phyloP scores from a whole-genome alignment of 1,140 invertebrate species.

The Zaprionus inermis region DNA sequence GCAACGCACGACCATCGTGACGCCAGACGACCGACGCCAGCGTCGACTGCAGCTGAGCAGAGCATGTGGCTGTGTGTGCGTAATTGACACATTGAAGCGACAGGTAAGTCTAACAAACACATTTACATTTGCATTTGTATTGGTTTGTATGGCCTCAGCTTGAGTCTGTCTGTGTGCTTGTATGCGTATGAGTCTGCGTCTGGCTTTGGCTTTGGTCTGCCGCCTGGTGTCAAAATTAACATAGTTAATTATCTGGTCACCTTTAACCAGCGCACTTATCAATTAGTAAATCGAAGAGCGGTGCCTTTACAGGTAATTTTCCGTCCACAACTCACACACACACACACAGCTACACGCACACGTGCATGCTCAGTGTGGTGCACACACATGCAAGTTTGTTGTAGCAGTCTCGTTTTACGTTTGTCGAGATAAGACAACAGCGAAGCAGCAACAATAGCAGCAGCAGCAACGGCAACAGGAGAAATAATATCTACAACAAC shows the following conservation, averaged over 20 bases:
- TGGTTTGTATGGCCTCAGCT: neutral
- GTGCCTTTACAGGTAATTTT: conserved; percentile 69
- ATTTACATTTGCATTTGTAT: conserved; percentile 7
- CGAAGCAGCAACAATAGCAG: neutral
- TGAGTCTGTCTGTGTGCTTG: neutral
- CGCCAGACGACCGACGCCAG: conserved; percentile 2
- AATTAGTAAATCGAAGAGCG: conserved; percentile 61
- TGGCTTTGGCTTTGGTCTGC: conserved; percentile 18
- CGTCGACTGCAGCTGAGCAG: neutral
- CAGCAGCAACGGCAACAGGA: conserved; percentile 18
- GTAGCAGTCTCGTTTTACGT: conserved; percentile 50
- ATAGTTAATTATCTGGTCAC: conserved; percentile 63
- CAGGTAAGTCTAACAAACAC: conserved; percentile 36
- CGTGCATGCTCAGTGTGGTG: conserved; percentile 9
- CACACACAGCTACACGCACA: neutral
- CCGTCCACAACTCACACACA: conserved; percentile 32
- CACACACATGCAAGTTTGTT: conserved; percentile 10
- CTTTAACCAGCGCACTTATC: conserved; percentile 51
- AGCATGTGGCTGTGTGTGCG: conserved; percentile 18
- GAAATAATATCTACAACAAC: conserved; percentile 21
- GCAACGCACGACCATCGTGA: neutral
- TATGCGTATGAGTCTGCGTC: neutral
- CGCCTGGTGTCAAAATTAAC: conserved; percentile 55
- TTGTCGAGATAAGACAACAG: conserved; percentile 57
- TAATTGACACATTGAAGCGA: conserved; percentile 50